Evolutionary conservation across 2,888 invertebrate species (phyloP), one percentile per base, ranked within the genome.

Genomic region (Periphyllus acericola): DNA sequence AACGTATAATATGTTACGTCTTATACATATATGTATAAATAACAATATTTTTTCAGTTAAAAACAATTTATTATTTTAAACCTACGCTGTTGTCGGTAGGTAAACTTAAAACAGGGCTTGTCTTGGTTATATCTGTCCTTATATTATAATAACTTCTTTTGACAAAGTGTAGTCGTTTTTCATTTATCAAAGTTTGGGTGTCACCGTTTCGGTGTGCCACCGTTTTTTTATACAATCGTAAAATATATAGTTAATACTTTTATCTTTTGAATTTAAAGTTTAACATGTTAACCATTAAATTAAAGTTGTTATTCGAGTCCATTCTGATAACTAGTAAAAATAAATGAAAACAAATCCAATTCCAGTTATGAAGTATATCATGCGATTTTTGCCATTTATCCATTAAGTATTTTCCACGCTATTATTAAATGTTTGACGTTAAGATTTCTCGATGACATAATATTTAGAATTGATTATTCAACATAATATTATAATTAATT

Each of bases 271-370:
- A 25, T 79, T 34, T 36, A 36, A 34, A 36, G 60, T 34, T 34
- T 60, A 36, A 60, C 34, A 25, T 79, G 79, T 34, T 55, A 60
- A 60, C 34, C 79, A 78, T 79, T 60, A 79, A 79, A 79, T 32
- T 25, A 32, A n/a, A n/a, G 25, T 60, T 60, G 34, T 79, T 72
- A 79, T 79, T 36, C 21, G 36, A 21, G 36, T 79, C 34, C 34
- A 14, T 79, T 79, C 60, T 79, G 14, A 36, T 55, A 60, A 60
- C 34, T 60, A 25, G 79, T 79, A 34, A 79, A 79, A 46, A 60
- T n/a, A 79, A 32, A 6, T 60, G 21, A 25, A 25, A 46, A 25
- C 21, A 78, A 32, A 78, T 32, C 21, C 21, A 17, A 55, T 76
- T 76, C 32, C 11, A 32, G 78, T 78, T 78, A 32, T 21, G 8